Base-by-base conservation (phyloP, 2,888 invertebrate species). In the Synanthedon vespiformis region DNA sequence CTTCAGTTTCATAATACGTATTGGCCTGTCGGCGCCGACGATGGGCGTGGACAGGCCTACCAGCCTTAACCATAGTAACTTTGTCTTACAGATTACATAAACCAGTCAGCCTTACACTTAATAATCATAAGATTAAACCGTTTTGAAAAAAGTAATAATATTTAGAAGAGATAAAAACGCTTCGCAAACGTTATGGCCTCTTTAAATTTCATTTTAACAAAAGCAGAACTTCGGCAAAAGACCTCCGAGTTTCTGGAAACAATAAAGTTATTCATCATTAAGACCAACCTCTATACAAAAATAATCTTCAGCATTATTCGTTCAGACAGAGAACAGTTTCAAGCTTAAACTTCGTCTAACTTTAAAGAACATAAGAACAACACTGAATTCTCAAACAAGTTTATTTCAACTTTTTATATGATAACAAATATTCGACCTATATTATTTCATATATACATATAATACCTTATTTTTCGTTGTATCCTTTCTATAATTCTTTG, bases 231-330 rank as follows among this genome's bases (percentile, higher is more conserved):
- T 44, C 44, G 44, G 11, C n/a, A 44, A 44, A 44, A 16, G 57
- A 64, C 59, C 57, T 59, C 62, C 55, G 55, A 60, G 55, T 55
- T 57, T 54, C 55, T 54, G 57, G 57, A 57, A 59, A 61, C 57
- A 65, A 62, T 59, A 63, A 62, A 61, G 57, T 58, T 61, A 65
- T 65, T 65, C 59, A 61, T 62, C 61, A 62, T 63, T 61, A 59
- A 63, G 59, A 59, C 55, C 55, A 52, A 56, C 56, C 56, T 59
- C 61, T 57, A 59, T 61, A 58, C 58, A 62, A 61, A 58, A 54
- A 52, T 60, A 61, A 60, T 51, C 53, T 52, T 48, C 51, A 54
- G 51, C 51, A 54, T 54, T 54, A 57, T 53, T 56, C 55, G 44
- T 54, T 56, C 27, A 49, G 52, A 54, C 56, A 60, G 57, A 54